Evolutionary conservation across 1,140 invertebrate genomes (phyloP).

Genomic region (Leptoteleia sp.): DNA sequence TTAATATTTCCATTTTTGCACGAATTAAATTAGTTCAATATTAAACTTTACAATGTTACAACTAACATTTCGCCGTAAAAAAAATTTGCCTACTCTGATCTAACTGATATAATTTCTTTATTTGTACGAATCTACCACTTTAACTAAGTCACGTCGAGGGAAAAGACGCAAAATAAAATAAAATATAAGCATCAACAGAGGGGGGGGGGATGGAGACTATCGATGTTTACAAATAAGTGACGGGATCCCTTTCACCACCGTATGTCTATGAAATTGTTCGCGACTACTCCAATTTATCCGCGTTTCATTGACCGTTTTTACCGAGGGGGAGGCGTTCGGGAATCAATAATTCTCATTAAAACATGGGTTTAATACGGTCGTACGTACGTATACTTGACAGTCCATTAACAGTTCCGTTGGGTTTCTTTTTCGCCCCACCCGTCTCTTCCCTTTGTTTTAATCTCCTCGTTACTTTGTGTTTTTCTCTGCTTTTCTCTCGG

Average conservation of each 20-base stretch:
- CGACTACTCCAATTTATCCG: constrained; percentile 31
- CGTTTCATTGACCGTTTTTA: constrained; percentile 26
- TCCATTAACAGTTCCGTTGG: constrained; percentile 41
- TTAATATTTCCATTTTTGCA: too few species aligned
- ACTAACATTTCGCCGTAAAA: too few species aligned
- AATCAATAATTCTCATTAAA: constrained; percentile 59
- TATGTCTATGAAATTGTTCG: constrained; percentile 22
- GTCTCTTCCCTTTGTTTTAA: constrained; percentile 21
- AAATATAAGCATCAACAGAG: too few species aligned
- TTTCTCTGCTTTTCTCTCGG: constrained; percentile 10
- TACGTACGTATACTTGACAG: constrained; percentile 34
- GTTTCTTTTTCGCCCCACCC: neutral
- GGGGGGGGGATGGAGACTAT: too few species aligned
- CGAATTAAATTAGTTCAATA: too few species aligned
- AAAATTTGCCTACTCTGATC: too few species aligned
- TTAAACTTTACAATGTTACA: too few species aligned
- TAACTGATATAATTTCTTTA: too few species aligned
- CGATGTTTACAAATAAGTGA: constrained; percentile 33
- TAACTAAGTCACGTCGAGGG: too few species aligned
- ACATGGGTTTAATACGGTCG: constrained; percentile 35
- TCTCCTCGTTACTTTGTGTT: constrained; percentile 36
- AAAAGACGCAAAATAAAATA: too few species aligned
- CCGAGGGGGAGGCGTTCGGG: constrained; percentile 7
- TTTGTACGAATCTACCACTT: too few species aligned
- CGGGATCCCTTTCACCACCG: constrained; percentile 32